Conservation (phyloP, 1,140 invertebrate genomes). For the Ostrea denselamellosa region DNA sequence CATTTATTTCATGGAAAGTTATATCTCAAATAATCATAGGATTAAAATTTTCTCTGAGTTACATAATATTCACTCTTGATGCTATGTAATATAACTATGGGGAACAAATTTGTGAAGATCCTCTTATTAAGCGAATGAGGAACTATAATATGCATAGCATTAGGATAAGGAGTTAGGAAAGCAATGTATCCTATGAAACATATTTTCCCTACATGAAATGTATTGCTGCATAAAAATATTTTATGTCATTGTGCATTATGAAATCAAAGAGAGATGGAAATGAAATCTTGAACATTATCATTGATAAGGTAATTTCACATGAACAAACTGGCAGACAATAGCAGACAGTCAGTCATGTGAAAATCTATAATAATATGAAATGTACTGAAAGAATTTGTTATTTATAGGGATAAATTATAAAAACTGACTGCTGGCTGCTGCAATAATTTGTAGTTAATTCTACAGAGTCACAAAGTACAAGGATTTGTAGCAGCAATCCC, state of each 20-base stretch:
- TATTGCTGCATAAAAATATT: not conserved
- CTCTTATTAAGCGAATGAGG: not conserved
- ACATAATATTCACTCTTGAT: conserved; percentile 16
- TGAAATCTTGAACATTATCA: not conserved
- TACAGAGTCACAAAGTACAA: not conserved
- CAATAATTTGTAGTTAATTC: conserved; percentile 16
- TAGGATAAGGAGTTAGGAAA: too few species aligned
- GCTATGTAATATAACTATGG: not conserved
- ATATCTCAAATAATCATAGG: not conserved
- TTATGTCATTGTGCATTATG: not conserved
- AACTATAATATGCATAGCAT: too few species aligned
- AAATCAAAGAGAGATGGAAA: not conserved
- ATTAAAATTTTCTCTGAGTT: conserved; percentile 8
- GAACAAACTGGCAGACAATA: not conserved
- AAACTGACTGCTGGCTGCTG: not conserved
- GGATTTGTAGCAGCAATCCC: not conserved
- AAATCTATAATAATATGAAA: not conserved
- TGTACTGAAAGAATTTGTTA: not conserved
- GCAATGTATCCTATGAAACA: too few species aligned
- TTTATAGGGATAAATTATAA: conserved; percentile 11
- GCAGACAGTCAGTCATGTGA: not conserved
- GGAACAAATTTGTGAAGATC: not conserved
- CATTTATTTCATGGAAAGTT: not conserved
- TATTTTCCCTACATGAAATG: too few species aligned
- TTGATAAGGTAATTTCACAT: not conserved